A percentile compares a stretch with the other conserved stretches of the same genome.
These are phyloP conservation scores for Rhabdomys dilectus DNA, from an alignment of 2,113 vertebrate genomes.

Conservation along the genomic window DNA sequence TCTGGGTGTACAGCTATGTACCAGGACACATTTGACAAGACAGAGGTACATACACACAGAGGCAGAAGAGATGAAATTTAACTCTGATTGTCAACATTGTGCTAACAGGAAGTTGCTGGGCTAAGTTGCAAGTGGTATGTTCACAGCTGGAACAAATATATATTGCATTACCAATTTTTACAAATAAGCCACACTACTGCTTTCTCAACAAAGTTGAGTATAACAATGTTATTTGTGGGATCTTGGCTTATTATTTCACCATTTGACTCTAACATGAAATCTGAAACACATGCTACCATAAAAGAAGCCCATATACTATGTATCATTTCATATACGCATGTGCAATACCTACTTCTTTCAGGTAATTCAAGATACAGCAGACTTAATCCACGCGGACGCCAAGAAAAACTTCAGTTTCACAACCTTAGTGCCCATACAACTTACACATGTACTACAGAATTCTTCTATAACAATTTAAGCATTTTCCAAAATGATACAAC, in stretches of 20 bases:
- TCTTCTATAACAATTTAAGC: accelerated
- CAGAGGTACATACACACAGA: neutral
- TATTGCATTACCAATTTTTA: accelerated
- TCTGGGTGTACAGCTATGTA: too few species aligned
- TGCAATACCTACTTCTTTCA: neutral
- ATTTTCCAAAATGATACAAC: accelerated
- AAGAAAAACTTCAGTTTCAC: accelerated
- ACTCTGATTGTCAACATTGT: accelerated
- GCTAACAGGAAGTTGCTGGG: accelerated
- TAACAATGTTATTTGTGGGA: neutral
- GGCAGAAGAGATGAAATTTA: neutral
- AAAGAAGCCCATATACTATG: neutral
- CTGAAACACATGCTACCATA: neutral
- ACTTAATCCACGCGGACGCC: accelerated
- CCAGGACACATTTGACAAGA: neutral
- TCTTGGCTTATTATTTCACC: neutral
- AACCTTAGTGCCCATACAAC: accelerated
- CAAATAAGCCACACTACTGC: neutral
- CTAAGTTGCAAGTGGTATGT: accelerated
- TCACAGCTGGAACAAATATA: neutral
- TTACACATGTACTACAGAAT: neutral
- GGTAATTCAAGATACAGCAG: accelerated
- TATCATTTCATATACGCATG: neutral
- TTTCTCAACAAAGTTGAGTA: neutral
- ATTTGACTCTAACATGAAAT: neutral